Percentiles rank a stretch among this genome's conserved stretches.
Conservation (phyloP, 2,797 vertebrate species). For the Pogonophryne albipinna region DNA sequence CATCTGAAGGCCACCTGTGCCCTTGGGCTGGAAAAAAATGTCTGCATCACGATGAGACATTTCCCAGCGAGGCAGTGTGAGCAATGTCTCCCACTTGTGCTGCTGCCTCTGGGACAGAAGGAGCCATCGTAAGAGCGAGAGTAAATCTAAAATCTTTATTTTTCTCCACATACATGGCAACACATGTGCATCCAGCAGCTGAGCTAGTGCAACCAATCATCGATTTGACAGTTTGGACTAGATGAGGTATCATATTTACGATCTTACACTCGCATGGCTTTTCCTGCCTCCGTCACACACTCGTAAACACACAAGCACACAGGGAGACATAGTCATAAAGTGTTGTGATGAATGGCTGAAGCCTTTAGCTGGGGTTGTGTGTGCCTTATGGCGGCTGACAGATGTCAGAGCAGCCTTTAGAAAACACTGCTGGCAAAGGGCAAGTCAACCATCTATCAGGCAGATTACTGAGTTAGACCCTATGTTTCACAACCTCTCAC, state of each 20-base stretch:
- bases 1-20: slow-evolving; percentile 68
- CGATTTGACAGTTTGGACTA: slow-evolving; percentile 30
- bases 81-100: slow-evolving; percentile 32
- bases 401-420: slow-evolving; percentile 66
- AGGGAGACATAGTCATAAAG: slow-evolving; percentile 58
- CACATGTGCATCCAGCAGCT: slow-evolving; percentile 17
- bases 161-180: slow-evolving; percentile 21
- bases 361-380: slow-evolving; percentile 46
- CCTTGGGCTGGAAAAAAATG: slow-evolving; percentile 65
- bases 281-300: slow-evolving; percentile 41
- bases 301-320: slow-evolving; percentile 46
- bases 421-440: slow-evolving; percentile 63
- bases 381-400: slow-evolving; percentile 68
- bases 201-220: slow-evolving; percentile 33
- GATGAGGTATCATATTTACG: slow-evolving; percentile 50
- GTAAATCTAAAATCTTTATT: slow-evolving; percentile 30
- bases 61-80: slow-evolving; percentile 20
- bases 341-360: slow-evolving; percentile 61
- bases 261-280: slow-evolving; percentile 25
- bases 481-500: slow-evolving; percentile 51
- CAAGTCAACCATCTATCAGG: slow-evolving; percentile 59
- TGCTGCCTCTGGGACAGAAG: slow-evolving; percentile 33
- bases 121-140: slow-evolving; percentile 8
- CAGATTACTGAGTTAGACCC: slow-evolving; percentile 59
- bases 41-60: slow-evolving; percentile 54